A percentile compares a stretch with the other conserved stretches of the same genome.
Evolutionary conservation across 2,113 vertebrate genomes (phyloP).

Genomic region (Apistogramma diplotaenia): DNA sequence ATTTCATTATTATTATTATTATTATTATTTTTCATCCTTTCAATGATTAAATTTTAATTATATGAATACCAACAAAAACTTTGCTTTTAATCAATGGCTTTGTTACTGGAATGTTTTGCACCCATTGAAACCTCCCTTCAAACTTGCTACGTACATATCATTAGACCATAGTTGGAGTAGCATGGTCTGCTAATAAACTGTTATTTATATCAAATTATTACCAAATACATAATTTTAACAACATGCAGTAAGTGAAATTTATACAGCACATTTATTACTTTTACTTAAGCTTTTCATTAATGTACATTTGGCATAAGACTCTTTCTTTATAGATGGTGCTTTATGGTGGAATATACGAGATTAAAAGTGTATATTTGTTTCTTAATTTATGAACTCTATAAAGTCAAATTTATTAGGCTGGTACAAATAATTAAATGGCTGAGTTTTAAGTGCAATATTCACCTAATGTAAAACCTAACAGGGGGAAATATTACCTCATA

Average conservation of each 20-base stretch:
- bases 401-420: constrained; percentile 97
- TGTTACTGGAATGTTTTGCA: constrained; percentile 60
- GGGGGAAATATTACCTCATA: constrained; percentile 90
- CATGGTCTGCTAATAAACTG: constrained; percentile 95
- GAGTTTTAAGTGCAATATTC: constrained; percentile 96
- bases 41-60: constrained; percentile 29
- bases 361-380: constrained; percentile 97
- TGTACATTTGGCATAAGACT: constrained; percentile 96
- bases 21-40: constrained; percentile 22
- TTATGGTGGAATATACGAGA: constrained; percentile 96
- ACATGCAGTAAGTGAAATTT: constrained; percentile 97
- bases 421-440: constrained; percentile 98
- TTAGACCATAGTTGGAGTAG: constrained; percentile 83
- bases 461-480: constrained; percentile 93
- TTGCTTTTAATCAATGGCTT: constrained; percentile 39
- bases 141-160: constrained; percentile 72
- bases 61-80: constrained; percentile 20
- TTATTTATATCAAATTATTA: constrained; percentile 99
- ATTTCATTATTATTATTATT: too few relatives aligned
- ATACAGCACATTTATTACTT: constrained; percentile 97
- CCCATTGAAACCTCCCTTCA: constrained; percentile 67
- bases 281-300: constrained; percentile 96
- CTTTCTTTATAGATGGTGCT: constrained; percentile 93
- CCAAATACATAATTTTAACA: constrained; percentile 99
- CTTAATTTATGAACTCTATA: constrained; percentile 91